phyloP scores from a whole-genome alignment of 2,113 vertebrate species.

The Cheilinus undulatus region DNA sequence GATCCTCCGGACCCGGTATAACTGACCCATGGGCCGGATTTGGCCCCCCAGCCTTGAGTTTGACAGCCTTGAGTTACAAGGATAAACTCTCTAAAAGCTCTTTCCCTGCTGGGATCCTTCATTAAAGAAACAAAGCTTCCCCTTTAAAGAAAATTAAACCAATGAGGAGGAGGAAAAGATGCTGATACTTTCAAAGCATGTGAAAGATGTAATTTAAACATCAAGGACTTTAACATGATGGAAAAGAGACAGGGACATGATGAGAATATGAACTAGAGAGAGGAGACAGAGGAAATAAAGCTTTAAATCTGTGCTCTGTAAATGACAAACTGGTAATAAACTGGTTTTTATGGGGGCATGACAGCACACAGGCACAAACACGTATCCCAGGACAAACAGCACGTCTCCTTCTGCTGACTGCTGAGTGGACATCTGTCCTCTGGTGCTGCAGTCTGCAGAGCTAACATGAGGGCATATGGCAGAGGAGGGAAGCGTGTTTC shows the following conservation, averaged over 20 bases:
- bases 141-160: not conserved
- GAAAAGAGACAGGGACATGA: not conserved
- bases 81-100: too few relatives aligned
- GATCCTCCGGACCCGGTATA: too few relatives aligned
- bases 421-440: constrained; percentile 69
- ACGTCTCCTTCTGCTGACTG: constrained; percentile 44
- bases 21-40: too few relatives aligned
- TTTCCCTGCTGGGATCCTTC: too few relatives aligned
- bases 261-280: not conserved
- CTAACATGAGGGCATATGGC: constrained; percentile 32
- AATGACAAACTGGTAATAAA: constrained; percentile 24
- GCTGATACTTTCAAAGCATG: too few relatives aligned
- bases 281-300: not conserved
- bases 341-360: not conserved
- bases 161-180: too few relatives aligned
- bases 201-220: too few relatives aligned
- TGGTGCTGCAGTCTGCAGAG: constrained; percentile 39
- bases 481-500: constrained; percentile 1
- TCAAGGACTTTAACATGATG: too few relatives aligned
- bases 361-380: constrained; percentile 2
- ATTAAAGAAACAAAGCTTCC: too few relatives aligned
- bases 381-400: constrained; percentile 31
- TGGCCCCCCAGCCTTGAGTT: too few relatives aligned
- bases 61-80: too few relatives aligned
- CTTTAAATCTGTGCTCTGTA: constrained; percentile 13